Percentiles rank a stretch among this genome's conserved stretches.
phyloP scores from a whole-genome alignment of 2,113 vertebrate species.

The Pteruthius melanotis region DNA sequence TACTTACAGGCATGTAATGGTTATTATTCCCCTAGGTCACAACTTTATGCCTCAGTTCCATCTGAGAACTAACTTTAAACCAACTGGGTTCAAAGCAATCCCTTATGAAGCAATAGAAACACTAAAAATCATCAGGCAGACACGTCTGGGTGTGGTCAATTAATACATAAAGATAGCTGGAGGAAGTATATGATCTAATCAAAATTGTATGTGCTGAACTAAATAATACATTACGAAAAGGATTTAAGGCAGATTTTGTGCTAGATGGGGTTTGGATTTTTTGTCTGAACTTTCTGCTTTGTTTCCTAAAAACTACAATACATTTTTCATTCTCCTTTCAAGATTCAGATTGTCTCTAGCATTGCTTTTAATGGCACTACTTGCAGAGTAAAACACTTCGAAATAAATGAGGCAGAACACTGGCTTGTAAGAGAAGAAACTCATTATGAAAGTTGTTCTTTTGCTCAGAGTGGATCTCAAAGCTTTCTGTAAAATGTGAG shows the following conservation, averaged over 20 bases:
- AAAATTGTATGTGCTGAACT: not conserved
- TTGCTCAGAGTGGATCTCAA: not conserved
- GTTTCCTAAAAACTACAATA: not conserved
- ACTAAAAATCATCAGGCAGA: not conserved
- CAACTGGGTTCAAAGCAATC: not conserved
- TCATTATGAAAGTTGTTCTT: not conserved
- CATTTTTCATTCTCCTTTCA: not conserved
- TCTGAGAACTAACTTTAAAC: not conserved
- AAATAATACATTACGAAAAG: not conserved
- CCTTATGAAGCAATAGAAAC: not conserved
- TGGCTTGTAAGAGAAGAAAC: not conserved
- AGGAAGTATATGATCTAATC: not conserved
- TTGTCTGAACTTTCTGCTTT: not conserved
- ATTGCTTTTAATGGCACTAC: not conserved
- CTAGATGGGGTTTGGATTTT: not conserved
- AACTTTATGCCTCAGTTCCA: not conserved
- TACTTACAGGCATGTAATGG: not conserved
- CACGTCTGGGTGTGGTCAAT: not conserved
- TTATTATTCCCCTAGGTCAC: not conserved
- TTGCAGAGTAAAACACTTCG: not conserved
- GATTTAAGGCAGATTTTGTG: not conserved
- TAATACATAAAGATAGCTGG: not conserved
- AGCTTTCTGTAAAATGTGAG: not conserved
- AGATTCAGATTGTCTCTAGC: not conserved
- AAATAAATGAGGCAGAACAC: not conserved